These are phyloP conservation scores for Charina bottae DNA, from an alignment of 2,113 vertebrate species.

Conservation along the genomic window DNA sequence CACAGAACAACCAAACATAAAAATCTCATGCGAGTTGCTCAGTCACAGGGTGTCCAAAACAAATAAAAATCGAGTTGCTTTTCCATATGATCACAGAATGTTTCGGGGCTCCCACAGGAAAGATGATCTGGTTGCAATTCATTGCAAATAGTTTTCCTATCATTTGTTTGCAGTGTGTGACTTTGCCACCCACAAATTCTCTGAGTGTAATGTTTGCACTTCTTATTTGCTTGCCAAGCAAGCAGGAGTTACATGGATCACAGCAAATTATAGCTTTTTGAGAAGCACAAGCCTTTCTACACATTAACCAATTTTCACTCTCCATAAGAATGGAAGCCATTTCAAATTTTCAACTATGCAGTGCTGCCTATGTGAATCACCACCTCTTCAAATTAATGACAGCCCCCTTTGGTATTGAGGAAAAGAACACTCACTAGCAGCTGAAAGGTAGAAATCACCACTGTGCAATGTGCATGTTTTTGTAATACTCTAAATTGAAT, in stretches of 20 bases:
- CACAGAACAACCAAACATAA: background rate
- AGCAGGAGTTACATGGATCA: background rate
- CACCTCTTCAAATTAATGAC: background rate
- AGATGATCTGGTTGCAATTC: background rate
- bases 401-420: no score
- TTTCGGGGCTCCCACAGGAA: background rate
- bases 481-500: background rate
- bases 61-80: background rate
- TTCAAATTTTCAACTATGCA: background rate
- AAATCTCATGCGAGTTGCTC: background rate
- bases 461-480: background rate
- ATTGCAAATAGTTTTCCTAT: background rate
- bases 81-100: background rate
- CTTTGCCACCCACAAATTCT: constrained; percentile 4
- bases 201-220: background rate
- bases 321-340: background rate
- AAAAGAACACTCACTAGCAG: background rate
- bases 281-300: background rate
- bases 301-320: background rate
- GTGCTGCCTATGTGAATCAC: background rate
- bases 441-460: background rate
- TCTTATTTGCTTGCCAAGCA: constrained; percentile 6
- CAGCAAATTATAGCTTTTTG: background rate
- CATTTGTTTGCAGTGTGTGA: background rate
- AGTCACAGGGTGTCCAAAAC: background rate